Evolutionary conservation across 2,797 vertebrate species (phyloP).

Genomic region (Syngnathus rostellatus): DNA sequence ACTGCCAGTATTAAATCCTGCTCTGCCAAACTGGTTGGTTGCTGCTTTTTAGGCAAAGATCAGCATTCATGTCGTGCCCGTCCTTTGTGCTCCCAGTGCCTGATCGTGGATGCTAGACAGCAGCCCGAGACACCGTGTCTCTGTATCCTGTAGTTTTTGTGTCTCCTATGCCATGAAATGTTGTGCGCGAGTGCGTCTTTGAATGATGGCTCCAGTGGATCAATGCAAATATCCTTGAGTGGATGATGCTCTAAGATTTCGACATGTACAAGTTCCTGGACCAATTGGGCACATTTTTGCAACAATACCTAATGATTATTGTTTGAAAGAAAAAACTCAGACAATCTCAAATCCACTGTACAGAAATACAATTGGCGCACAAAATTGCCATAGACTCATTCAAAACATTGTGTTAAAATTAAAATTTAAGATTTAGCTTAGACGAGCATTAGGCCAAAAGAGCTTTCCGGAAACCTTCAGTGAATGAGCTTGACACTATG

Average conservation of each 20-base stretch:
- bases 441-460: constrained; percentile 54
- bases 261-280: not conserved
- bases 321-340: not conserved
- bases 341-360: not conserved
- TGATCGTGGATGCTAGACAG: constrained; percentile 56
- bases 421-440: not conserved
- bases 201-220: constrained; percentile 33
- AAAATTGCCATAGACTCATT: not conserved
- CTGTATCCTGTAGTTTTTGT: constrained; percentile 51
- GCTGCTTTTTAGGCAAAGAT: constrained; percentile 34
- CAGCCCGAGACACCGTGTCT: constrained; percentile 48
- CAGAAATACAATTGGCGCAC: too few species aligned
- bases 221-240: constrained; percentile 38
- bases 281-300: not conserved
- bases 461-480: constrained; percentile 47
- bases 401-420: not conserved
- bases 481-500: constrained; percentile 44
- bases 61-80: constrained; percentile 51
- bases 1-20: constrained; percentile 26
- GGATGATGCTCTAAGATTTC: not conserved
- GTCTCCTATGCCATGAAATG: constrained; percentile 54
- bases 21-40: constrained; percentile 27
- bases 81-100: constrained; percentile 39
- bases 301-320: not conserved
- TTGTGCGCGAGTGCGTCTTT: constrained; percentile 29